These are phyloP conservation scores for Carollia perspicillata DNA, from an alignment of 2,113 vertebrate genomes.

Conservation along the genomic window DNA sequence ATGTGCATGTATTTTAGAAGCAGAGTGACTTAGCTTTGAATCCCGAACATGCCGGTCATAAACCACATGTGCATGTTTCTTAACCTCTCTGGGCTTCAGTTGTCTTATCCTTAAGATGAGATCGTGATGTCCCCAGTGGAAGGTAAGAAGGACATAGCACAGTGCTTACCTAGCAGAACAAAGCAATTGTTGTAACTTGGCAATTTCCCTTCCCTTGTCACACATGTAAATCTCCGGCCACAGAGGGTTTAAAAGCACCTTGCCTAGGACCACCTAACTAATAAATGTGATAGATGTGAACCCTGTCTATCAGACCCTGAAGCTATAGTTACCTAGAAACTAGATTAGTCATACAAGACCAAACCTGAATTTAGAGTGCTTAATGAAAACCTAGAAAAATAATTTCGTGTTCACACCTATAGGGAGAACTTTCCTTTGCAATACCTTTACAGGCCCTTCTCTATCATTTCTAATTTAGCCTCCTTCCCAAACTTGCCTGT, in stretches of 20 bases:
- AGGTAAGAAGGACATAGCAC: not conserved
- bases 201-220: not conserved
- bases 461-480: not conserved
- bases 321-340: not conserved
- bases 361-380: not conserved
- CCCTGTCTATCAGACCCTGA: not conserved
- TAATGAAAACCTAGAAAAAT: not conserved
- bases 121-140: not conserved
- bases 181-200: not conserved
- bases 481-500: not conserved
- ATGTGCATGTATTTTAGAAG: not conserved
- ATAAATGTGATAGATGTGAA: not conserved
- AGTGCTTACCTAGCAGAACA: not conserved
- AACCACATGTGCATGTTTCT: not conserved
- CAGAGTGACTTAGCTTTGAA: not conserved
- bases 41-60: not conserved
- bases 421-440: not conserved
- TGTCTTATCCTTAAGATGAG: not conserved
- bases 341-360: not conserved
- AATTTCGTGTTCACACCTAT: not conserved
- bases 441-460: not conserved
- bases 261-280: not conserved
- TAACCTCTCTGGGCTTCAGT: not conserved
- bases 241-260: not conserved
- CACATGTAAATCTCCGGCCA: not conserved